Base-by-base conservation (phyloP, 1,140 invertebrate species). In the Physella acuta region DNA sequence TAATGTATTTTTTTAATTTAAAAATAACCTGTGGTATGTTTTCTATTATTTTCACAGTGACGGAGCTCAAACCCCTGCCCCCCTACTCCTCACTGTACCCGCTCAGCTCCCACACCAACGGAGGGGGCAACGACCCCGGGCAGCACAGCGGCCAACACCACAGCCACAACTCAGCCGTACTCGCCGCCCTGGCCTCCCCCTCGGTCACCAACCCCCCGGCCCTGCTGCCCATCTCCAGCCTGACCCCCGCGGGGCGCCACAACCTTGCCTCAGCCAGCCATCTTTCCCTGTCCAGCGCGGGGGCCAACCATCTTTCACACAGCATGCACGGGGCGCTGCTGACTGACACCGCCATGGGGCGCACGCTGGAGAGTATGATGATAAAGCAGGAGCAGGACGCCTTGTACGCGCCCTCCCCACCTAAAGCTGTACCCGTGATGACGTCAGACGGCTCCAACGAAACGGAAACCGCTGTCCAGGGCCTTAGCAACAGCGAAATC, bases 381-480 rank as follows among this genome's bases (percentile, higher is more conserved):
- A 37, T 75, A 39, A 72, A 72, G 53, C 68, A 72, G 33, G 68
- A 59, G 30, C 64, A 68, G 0, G 73, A 75, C 65, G 67, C 73
- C 0, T 49, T 71, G 51, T 75, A 72, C 33, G 61, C 73, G 5
- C 73, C 73, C 3, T 72, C 73, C 4, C 73, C 73, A 11, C 73
- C 73, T 26, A 75, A 75, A 53, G 73, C 73, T n/a, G 61, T 75
- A 33, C 73, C 73, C 0, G 73, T 75, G 1, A 62, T 49, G 34
- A 52, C 66, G 26, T 37, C 59, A 14, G 71, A 71, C 30, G 58
- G 56, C 28, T 37, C 56, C 51, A 65, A 36, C 28, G 73, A 75
- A 28, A 51, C 58, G 8, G 73, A 72, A 17, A 59, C 26, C n/a
- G 53, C 68, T 24, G 39, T 69, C 28, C 61, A 68, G 28, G 67